Percentiles rank a stretch among this genome's conserved stretches.
Conservation (phyloP, 1,140 invertebrate species). For the Papilio aristodemus region DNA sequence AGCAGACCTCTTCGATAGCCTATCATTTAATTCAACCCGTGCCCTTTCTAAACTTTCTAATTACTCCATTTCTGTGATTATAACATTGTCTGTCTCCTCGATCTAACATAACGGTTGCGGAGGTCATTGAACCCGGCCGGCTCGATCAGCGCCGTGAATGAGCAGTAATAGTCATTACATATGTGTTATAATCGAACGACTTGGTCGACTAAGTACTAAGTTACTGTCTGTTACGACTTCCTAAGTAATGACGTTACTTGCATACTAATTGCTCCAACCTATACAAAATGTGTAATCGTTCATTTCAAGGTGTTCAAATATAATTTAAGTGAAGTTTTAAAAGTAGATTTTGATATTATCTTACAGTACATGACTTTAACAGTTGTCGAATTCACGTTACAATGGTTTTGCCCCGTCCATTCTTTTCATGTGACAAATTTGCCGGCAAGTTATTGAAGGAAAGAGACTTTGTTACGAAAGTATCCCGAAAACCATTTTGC, state of each 20-base stretch:
- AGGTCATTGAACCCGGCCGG: slow-evolving; percentile 49
- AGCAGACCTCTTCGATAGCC: slow-evolving; percentile 11
- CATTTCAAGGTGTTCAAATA: neutral
- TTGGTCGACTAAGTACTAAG: slow-evolving; percentile 38
- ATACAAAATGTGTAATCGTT: neutral
- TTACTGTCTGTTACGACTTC: slow-evolving; percentile 54
- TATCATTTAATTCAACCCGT: slow-evolving; percentile 27
- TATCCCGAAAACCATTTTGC: slow-evolving; percentile 51
- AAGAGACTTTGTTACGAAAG: slow-evolving; percentile 41
- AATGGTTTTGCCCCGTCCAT: slow-evolving; percentile 45
- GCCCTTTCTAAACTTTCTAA: slow-evolving; percentile 28
- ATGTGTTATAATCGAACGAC: slow-evolving; percentile 48
- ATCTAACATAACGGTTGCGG: slow-evolving; percentile 56
- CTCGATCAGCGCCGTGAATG: slow-evolving; percentile 51
- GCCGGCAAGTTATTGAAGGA: slow-evolving; percentile 51
- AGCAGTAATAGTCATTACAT: slow-evolving; percentile 59
- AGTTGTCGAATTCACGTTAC: slow-evolving; percentile 31
- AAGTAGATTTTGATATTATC: too few species aligned
- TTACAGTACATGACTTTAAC: slow-evolving; percentile 36
- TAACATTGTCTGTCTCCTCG: slow-evolving; percentile 32
- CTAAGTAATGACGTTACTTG: slow-evolving; percentile 53
- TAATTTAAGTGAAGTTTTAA: slow-evolving; percentile 21
- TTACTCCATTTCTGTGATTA: slow-evolving; percentile 32
- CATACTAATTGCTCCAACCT: slow-evolving; percentile 54
- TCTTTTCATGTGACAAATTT: slow-evolving; percentile 55